Evolutionary conservation across 2,888 invertebrate species (phyloP).

Genomic region (Pterobdella sp.): DNA sequence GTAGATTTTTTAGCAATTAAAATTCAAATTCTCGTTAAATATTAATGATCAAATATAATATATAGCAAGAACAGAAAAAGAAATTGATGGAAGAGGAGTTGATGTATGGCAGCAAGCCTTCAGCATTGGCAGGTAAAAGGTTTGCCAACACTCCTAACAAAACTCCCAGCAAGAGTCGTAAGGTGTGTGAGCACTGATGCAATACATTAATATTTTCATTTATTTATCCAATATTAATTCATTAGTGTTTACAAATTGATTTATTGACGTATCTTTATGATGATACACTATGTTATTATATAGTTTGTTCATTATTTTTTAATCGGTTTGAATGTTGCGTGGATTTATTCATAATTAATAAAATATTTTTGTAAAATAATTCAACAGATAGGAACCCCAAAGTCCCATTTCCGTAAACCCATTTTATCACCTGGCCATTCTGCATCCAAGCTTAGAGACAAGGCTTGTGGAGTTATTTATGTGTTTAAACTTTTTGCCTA

Average conservation of each 20-base stretch:
- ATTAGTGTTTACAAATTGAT: no score
- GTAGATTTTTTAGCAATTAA: background rate
- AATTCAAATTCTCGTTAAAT: no score
- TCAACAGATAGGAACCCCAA: no score
- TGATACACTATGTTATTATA: no score
- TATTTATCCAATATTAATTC: background rate
- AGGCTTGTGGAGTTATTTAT: no score
- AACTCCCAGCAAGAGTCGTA: constrained; percentile 42
- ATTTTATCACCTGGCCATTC: background rate
- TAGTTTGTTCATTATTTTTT: no score
- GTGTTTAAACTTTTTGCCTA: no score
- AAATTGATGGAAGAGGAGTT: constrained; percentile 48
- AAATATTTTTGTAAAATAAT: no score
- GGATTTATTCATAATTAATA: no score
- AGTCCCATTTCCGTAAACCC: background rate
- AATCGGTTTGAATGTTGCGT: no score
- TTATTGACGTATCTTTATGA: no score
- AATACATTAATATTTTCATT: background rate
- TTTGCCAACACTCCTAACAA: constrained; percentile 41
- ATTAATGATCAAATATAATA: no score
- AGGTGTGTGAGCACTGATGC: constrained; percentile 39
- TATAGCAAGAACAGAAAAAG: constrained; percentile 44
- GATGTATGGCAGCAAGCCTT: constrained; percentile 45
- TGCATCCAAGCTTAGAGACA: constrained; percentile 4
- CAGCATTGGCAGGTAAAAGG: constrained; percentile 43